Evolutionary conservation across 2,797 vertebrate genomes (phyloP).

Genomic region (Arrhamphus sclerolepis): DNA sequence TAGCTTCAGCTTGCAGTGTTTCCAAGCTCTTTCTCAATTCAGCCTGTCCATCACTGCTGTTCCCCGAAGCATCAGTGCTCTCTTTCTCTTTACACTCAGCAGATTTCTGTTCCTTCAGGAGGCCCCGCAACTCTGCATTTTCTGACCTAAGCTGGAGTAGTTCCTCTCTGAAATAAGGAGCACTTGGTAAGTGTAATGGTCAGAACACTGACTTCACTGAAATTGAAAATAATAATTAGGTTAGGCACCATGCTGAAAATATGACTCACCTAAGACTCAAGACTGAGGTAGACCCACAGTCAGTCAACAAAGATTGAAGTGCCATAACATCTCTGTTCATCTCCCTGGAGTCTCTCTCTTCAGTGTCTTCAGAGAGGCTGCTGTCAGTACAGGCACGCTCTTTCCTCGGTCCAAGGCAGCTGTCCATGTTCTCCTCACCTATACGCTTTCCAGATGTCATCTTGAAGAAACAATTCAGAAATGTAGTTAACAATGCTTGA

Average conservation of each 20-base stretch:
- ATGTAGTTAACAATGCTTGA: neutral
- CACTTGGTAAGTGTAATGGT: slow-evolving; percentile 1
- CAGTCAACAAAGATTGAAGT: slow-evolving; percentile 73
- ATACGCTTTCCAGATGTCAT: slow-evolving; percentile 33
- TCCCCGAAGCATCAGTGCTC: slow-evolving; percentile 74
- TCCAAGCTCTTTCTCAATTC: slow-evolving; percentile 76
- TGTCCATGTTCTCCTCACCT: slow-evolving; percentile 33
- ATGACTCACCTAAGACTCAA: slow-evolving; percentile 83
- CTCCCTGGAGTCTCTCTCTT: slow-evolving; percentile 28
- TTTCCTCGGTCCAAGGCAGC: slow-evolving; percentile 47
- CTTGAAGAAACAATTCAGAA: slow-evolving; percentile 34
- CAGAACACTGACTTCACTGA: neutral
- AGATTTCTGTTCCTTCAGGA: slow-evolving; percentile 78
- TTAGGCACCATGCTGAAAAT: neutral
- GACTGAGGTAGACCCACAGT: slow-evolving; percentile 74
- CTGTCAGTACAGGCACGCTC: slow-evolving; percentile 42
- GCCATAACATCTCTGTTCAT: slow-evolving; percentile 56
- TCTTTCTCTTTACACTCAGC: slow-evolving; percentile 76
- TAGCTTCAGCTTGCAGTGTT: slow-evolving; percentile 76
- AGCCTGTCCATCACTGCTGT: slow-evolving; percentile 78
- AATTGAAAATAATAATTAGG: neutral
- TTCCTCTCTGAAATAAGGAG: slow-evolving; percentile 68
- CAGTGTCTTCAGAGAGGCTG: slow-evolving; percentile 22
- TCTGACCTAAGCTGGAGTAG: slow-evolving; percentile 69
- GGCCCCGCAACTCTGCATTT: slow-evolving; percentile 65